phyloP scores from a whole-genome alignment of 1,140 invertebrate genomes.

The Cataglyphis hispanica region DNA sequence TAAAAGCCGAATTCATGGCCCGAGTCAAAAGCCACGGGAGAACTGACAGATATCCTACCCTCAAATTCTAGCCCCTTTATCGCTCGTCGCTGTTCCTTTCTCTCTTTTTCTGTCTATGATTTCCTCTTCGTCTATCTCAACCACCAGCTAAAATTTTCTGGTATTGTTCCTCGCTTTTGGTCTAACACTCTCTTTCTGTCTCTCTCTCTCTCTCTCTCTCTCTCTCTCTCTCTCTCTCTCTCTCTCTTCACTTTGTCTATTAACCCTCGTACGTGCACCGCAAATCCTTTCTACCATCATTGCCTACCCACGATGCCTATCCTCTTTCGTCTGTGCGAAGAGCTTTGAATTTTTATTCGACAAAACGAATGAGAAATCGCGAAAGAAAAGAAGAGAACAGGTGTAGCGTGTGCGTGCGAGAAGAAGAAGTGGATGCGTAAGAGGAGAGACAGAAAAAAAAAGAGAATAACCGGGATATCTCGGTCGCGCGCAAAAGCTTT shows the following conservation, averaged over 20 bases:
- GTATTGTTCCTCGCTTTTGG: slow-evolving; percentile 72
- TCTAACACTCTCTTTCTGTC: neutral
- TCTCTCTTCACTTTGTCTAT: slow-evolving; percentile 15
- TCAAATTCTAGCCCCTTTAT: slow-evolving; percentile 60
- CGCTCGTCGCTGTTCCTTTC: slow-evolving; percentile 14
- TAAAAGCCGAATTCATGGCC: slow-evolving; percentile 54
- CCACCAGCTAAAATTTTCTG: slow-evolving; percentile 66
- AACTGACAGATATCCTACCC: slow-evolving; percentile 40
- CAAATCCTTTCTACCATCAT: neutral
- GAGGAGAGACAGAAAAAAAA: slow-evolving; percentile 13
- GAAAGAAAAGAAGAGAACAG: slow-evolving; percentile 22
- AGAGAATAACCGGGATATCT: slow-evolving; percentile 51
- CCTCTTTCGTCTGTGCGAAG: slow-evolving; percentile 19
- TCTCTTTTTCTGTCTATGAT: slow-evolving; percentile 15
- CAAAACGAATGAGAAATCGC: slow-evolving; percentile 47
- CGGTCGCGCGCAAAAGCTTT: slow-evolving; percentile 73
- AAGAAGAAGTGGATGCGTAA: slow-evolving; percentile 31
- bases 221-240: slow-evolving; percentile 15
- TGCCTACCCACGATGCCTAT: slow-evolving; percentile 36
- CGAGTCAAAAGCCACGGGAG: slow-evolving; percentile 36
- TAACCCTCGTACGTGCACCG: neutral
- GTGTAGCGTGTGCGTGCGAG: slow-evolving; percentile 30
- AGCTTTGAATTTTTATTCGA: slow-evolving; percentile 72
- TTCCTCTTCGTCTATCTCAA: slow-evolving; percentile 11
- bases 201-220: slow-evolving; percentile 24